Evolutionary conservation across 2,797 vertebrate genomes (phyloP), one percentile per base, ranked within the genome.

Genomic region (Enteromius paludinosus): DNA sequence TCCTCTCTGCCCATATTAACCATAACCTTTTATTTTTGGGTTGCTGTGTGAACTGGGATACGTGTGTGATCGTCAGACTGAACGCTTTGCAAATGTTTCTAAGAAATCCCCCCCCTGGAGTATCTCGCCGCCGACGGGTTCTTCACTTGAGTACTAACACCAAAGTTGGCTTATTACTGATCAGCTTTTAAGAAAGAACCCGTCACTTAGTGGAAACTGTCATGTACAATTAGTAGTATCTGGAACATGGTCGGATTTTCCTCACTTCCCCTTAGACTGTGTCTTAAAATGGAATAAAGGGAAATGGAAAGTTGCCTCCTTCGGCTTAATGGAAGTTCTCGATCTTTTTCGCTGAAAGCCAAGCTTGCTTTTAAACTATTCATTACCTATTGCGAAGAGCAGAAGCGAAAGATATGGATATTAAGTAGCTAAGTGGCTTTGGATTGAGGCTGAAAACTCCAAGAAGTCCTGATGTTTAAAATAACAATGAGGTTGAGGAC

Each of bases 261-360:
- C 79, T 81, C 54, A 72, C 79, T 72, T 72, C 79, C 68, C n/a
- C 54, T 72, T 25, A 52, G 41, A 35, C 41, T 12, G 2, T 6
- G 4, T 72, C 56, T 72, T 64, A 62, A 64, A 64, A 81, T 72
- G 56, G 52, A 72, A 73, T 64, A 81, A 35, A 61, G 56, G 28
- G 69, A 62, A 81, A 45, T 64, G 43, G 43, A 64, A 81, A 81
- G 69, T 72, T 9, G 6, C 41, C 56, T 62, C 11, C 3, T 49
- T 72, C 3, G 4, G 43, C 30, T 81, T 72, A 73, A 81, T 81
- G 79, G 79, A 73, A 52, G 69, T 49, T 81, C 79, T 81, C 30
- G 49, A 52, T 73, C 43, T 35, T 71, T 71, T 45, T 61, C 14
- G 23, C 25, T 25, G 28, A 81, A 81, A 62, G 79, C 38, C 78